A percentile compares a stretch with the other conserved stretches of the same genome.
phyloP scores from a whole-genome alignment of 2,888 invertebrate genomes.

The Epinotia nisella region DNA sequence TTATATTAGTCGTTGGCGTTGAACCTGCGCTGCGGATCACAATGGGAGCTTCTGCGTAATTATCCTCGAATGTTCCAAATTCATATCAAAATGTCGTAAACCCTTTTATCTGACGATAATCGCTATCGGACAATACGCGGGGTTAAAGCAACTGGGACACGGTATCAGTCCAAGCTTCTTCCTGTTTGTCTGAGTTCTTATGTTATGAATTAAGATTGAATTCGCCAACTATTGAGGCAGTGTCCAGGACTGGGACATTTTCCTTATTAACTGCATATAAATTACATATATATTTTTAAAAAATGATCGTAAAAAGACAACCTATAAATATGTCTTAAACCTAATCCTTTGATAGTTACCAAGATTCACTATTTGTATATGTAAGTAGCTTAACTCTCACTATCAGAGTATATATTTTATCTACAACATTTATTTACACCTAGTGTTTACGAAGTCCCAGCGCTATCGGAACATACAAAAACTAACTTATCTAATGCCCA shows the following conservation, averaged over 20 bases:
- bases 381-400: neutral
- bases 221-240: too few species aligned
- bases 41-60: neutral
- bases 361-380: neutral
- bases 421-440: conserved; percentile 29
- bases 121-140: conserved; percentile 19
- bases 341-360: neutral
- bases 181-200: too few species aligned
- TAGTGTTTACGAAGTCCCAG: conserved; percentile 13
- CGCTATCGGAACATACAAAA: conserved; percentile 2
- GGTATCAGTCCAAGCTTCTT: conserved; percentile 5
- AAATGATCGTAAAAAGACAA: too few species aligned
- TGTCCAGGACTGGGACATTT: too few species aligned
- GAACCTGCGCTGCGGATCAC: too few species aligned
- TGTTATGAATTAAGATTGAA: too few species aligned
- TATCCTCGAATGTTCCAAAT: neutral
- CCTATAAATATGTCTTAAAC: neutral
- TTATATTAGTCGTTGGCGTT: too few species aligned
- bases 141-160: conserved; percentile 8
- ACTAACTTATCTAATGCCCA: neutral
- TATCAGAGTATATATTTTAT: conserved; percentile 9
- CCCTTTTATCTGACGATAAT: conserved; percentile 2
- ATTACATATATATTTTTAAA: too few species aligned
- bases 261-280: too few species aligned
- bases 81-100: neutral